Percentiles rank a stretch among this genome's conserved stretches.
phyloP scores from a whole-genome alignment of 2,797 vertebrate species.

The Harpagifer antarcticus region DNA sequence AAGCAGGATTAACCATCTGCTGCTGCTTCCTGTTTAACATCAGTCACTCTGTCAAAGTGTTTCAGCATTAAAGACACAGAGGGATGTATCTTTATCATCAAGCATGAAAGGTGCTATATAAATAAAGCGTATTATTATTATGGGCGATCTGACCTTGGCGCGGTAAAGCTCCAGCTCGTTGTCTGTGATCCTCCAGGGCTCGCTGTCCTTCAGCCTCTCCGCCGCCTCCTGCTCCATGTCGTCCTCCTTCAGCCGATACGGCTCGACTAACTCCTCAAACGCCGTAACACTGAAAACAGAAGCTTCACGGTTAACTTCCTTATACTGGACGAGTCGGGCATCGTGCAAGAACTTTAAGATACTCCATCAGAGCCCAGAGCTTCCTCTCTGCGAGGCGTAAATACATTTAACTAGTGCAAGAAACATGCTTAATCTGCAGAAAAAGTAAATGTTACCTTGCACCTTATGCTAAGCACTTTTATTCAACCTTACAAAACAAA shows the following conservation, averaged over 20 bases:
- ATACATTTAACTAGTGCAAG: no score
- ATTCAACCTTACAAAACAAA: no score
- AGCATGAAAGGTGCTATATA: no score
- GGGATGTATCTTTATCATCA: no score
- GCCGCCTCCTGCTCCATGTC: slow-evolving; percentile 97
- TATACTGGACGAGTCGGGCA: background rate
- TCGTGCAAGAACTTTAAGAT: background rate
- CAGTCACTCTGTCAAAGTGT: background rate
- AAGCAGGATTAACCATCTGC: slow-evolving; percentile 5
- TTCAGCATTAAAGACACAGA: background rate
- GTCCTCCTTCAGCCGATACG: slow-evolving; percentile 95
- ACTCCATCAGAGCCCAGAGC: no score
- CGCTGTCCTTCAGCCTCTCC: slow-evolving; percentile 95
- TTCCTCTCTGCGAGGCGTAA: no score
- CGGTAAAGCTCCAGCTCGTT: slow-evolving; percentile 97
- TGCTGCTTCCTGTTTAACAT: background rate
- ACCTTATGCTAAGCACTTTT: no score
- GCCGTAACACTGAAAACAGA: slow-evolving; percentile 83
- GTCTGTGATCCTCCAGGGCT: slow-evolving; percentile 98
- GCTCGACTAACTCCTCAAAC: slow-evolving; percentile 97
- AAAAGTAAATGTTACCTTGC: no score
- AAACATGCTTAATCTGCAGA: no score
- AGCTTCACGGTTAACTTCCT: background rate
- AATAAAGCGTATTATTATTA: no score
- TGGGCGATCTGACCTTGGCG: slow-evolving; percentile 88